Percentiles rank a stretch among this genome's conserved stretches.
Conservation (phyloP, 1,140 invertebrate genomes). For the Trypoxylus dichotomus region DNA sequence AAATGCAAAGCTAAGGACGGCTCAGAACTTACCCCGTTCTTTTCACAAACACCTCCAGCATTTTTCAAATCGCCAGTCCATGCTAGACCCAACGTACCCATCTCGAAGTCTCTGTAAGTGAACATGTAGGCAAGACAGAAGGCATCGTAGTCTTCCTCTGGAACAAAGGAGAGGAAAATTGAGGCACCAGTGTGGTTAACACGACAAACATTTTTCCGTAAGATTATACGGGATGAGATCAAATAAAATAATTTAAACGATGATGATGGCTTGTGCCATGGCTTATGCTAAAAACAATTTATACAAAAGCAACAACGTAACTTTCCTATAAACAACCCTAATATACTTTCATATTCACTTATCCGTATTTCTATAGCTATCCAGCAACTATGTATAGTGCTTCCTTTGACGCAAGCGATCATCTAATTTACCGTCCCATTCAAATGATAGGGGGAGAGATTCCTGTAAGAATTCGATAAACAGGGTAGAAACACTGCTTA, state of each 20-base stretch:
- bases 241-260: too few relatives aligned
- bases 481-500: background rate
- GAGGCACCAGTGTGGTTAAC: too few relatives aligned
- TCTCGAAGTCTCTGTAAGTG: conserved; percentile 97
- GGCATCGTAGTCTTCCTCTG: conserved; percentile 95
- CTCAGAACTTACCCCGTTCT: conserved; percentile 78
- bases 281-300: too few relatives aligned
- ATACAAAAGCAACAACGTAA: too few relatives aligned
- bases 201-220: too few relatives aligned
- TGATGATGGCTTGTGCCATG: too few relatives aligned
- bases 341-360: too few relatives aligned
- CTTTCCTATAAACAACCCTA: too few relatives aligned
- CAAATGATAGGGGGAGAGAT: background rate
- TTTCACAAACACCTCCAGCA: conserved; percentile 91
- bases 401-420: background rate
- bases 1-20: too few relatives aligned
- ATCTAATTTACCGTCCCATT: background rate
- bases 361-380: too few relatives aligned
- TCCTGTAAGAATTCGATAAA: background rate
- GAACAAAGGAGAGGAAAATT: conserved; percentile 29
- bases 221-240: too few relatives aligned
- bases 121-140: conserved; percentile 99
- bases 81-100: conserved; percentile 95
- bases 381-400: too few relatives aligned
- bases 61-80: conserved; percentile 97